Evolutionary conservation across 37 sponge, comb jelly and placozoan genomes (phyloP), one percentile per base, ranked within the genome.

Genomic region (Trichoplax adhaerens): DNA sequence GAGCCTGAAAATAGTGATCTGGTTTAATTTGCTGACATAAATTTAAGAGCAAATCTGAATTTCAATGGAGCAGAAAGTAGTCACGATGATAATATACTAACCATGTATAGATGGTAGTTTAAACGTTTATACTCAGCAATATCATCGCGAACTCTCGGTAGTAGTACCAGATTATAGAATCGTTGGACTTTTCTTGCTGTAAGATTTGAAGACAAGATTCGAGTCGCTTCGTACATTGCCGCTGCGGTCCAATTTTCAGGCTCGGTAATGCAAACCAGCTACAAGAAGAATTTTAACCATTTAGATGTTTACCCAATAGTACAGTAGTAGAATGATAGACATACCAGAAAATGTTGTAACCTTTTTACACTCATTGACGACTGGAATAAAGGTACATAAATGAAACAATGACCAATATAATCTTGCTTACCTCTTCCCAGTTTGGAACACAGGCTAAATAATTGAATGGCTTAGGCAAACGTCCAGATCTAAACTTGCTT

Each of bases 401-500:
- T 60, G 8, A 8, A n/a, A 8, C 62, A 60, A n/a, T 60, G 8
- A 8, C 62, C 62, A 8, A 12, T n/a, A 29, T 53, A 54, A 48
- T 68, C 5, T 5, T 2, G 4, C 54, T 76, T 2, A 80, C 81
- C 71, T 97, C 99, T 75, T 92, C 94, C 87, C 99, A 88, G 70
- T 92, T 92, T 7, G 77, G 72, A 3, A 97, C 81, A 46, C 79
- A 82, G 2, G 99, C 93, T 10, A 97, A 84, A 6, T 86, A 84
- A 66, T 97, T 97, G 80, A 97, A 97, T 0, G 99, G 90, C 68
- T 92, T 97, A 59, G 99, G 99, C 60, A 97, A 71, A 50, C 87
- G 88, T 48, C 99, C 99, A 12, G 90, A 82, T 5, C 99, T 78
- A 69, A 92, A 97, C 65, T 87, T 86, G n/a, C 80, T 76, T 29